These are phyloP conservation scores for Cynopterus sphinx DNA, from an alignment of 2,797 vertebrate species.

Conservation along the genomic window DNA sequence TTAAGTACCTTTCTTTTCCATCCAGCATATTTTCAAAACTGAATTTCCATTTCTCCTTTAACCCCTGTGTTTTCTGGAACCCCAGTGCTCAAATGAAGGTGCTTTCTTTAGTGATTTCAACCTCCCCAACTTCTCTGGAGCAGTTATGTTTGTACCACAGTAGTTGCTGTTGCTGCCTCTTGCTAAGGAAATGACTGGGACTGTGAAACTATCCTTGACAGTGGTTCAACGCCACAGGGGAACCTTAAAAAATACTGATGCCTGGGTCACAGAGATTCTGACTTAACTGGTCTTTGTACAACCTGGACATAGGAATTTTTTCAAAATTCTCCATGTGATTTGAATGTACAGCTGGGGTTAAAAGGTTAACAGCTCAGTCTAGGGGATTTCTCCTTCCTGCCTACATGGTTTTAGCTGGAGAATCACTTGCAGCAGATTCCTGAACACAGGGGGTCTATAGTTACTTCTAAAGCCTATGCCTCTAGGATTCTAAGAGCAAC, in stretches of 20 bases:
- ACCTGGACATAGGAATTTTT: not conserved
- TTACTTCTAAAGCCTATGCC: not conserved
- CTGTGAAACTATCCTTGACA: not conserved
- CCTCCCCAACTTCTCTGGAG: not conserved
- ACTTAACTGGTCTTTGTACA: not conserved
- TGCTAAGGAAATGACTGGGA: not conserved
- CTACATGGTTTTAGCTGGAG: not conserved
- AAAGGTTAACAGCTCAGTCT: not conserved
- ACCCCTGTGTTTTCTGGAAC: not conserved
- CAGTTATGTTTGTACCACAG: not conserved
- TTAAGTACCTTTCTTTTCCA: not conserved
- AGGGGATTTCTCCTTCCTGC: not conserved
- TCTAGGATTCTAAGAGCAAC: not conserved
- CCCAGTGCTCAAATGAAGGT: not conserved
- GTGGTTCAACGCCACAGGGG: not conserved
- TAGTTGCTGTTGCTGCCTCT: not conserved
- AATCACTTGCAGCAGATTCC: not conserved
- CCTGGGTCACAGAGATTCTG: not conserved
- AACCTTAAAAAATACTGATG: not conserved
- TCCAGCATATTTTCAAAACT: not conserved
- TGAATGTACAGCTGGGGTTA: not conserved
- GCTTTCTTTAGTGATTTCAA: not conserved
- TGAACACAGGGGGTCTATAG: not conserved
- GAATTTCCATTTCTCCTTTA: not conserved
- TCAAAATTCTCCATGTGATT: not conserved